Evolutionary conservation across 2,888 invertebrate genomes (phyloP).

Genomic region (Rhagophthalmus giganteus): DNA sequence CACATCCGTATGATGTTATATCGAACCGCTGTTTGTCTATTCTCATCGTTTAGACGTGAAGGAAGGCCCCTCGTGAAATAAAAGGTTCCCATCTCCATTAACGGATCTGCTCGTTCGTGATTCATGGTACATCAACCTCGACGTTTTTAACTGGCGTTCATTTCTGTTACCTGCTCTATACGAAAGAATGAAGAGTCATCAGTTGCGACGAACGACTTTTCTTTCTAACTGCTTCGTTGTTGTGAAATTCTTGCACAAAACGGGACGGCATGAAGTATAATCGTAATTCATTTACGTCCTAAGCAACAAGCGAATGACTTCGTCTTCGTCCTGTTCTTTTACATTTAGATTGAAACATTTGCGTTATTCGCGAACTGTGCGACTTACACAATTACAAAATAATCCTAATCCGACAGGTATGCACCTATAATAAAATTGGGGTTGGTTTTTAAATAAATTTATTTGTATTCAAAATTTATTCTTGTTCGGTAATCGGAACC

Average conservation of each 20-base stretch:
- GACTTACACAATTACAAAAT: no score
- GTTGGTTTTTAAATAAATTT: no score
- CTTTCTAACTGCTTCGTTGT: neutral
- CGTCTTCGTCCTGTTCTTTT: conserved; percentile 25
- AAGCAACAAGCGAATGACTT: conserved; percentile 24
- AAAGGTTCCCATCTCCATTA: conserved; percentile 20
- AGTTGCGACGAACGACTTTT: neutral
- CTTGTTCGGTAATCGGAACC: no score
- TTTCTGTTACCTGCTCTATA: conserved; percentile 6
- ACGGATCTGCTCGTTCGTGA: conserved; percentile 20
- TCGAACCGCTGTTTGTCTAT: conserved; percentile 7
- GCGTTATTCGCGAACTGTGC: conserved; percentile 22
- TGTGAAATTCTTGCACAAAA: conserved; percentile 9
- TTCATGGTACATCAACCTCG: conserved; percentile 27
- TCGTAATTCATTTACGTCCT: conserved; percentile 21
- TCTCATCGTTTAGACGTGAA: conserved; percentile 19
- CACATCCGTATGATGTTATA: neutral
- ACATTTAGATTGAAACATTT: conserved; percentile 27
- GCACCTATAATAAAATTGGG: no score
- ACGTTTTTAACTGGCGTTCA: neutral
- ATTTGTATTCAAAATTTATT: no score
- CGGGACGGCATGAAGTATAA: conserved; percentile 10
- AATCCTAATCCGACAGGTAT: no score
- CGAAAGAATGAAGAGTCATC: neutral
- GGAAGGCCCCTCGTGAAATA: conserved; percentile 3